Evolutionary conservation across 2,888 invertebrate species (phyloP).

Genomic region (Rhabditoides inermis): DNA sequence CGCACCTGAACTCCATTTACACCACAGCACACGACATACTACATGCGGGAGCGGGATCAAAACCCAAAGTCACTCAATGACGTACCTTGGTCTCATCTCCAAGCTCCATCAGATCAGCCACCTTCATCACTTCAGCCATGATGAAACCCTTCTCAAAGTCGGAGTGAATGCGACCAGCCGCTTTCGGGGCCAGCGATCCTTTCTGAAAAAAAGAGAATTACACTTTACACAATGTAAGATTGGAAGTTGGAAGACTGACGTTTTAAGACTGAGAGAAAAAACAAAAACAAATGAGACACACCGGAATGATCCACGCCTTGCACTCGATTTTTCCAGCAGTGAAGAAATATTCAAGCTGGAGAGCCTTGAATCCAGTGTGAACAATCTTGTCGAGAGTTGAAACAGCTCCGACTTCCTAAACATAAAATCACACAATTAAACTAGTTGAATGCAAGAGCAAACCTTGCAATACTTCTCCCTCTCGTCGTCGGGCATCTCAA

Average conservation of each 20-base stretch:
- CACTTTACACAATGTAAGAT: no score
- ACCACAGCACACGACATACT: no score
- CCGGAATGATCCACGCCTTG: constrained; percentile 98
- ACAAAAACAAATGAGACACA: no score
- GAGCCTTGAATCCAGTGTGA: constrained; percentile 86
- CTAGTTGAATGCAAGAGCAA: no score
- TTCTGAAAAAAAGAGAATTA: constrained; percentile 62
- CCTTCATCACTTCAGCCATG: constrained; percentile 75
- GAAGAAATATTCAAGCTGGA: constrained; percentile 95
- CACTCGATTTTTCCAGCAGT: constrained; percentile 91
- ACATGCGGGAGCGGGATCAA: no score
- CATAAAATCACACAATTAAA: no score
- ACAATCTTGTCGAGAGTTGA: no score
- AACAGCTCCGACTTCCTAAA: no score
- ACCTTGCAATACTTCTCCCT: constrained; percentile 72
- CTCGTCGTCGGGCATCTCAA: constrained; percentile 73
- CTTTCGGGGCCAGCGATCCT: constrained; percentile 95
- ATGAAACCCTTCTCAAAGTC: constrained; percentile 99
- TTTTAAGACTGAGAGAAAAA: no score
- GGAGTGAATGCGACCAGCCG: constrained; percentile 94
- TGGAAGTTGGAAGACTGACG: no score
- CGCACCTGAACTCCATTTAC: constrained; percentile 54
- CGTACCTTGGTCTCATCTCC: constrained; percentile 85
- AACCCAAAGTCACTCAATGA: no score
- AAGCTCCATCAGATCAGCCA: constrained; percentile 87